Conservation (phyloP, 2,113 vertebrate species). For the Rhagologus leucostigma region DNA sequence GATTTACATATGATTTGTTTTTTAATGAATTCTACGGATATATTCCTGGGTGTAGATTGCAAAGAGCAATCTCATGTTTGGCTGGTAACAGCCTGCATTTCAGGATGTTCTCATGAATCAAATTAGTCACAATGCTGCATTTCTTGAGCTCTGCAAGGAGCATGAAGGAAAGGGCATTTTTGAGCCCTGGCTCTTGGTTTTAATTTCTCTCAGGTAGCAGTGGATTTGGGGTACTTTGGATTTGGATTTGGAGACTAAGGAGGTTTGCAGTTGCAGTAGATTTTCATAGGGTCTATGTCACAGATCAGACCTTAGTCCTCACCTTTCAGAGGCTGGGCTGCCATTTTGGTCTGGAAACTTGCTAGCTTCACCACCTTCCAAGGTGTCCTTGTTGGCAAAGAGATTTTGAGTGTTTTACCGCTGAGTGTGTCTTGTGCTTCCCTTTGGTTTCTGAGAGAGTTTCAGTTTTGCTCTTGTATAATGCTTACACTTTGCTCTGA, state of each 20-base stretch:
- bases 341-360: background rate
- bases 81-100: background rate
- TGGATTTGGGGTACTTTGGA: background rate
- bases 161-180: background rate
- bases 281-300: background rate
- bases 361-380: background rate
- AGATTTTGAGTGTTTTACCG: background rate
- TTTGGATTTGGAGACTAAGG: background rate
- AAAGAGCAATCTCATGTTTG: background rate
- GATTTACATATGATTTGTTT: constrained; percentile 1
- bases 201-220: background rate
- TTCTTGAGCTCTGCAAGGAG: background rate
- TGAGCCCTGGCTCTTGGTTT: background rate
- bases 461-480: background rate
- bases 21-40: background rate
- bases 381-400: background rate
- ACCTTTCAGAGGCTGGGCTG: background rate
- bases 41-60: background rate
- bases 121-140: background rate
- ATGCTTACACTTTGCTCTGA: background rate
- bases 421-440: background rate
- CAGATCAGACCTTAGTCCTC: background rate
- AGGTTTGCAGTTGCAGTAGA: background rate
- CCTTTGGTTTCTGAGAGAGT: background rate
- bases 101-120: background rate